Base-by-base conservation (phyloP, 1,140 invertebrate species). In the Oryctes rhinoceros region DNA sequence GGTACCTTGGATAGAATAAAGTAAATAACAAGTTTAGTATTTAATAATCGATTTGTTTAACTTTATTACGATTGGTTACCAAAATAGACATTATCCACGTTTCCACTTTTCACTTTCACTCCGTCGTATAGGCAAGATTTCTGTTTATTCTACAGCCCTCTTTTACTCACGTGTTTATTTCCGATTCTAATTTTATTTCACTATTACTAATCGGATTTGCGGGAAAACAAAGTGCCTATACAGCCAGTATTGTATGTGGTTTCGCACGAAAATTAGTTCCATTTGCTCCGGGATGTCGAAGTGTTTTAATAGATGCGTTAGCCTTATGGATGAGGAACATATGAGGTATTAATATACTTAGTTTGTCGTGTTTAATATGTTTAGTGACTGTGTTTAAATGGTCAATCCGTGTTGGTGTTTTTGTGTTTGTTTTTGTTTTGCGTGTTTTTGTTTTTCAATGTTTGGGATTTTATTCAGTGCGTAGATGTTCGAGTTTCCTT, bases 151-250 rank as follows among this genome's bases (percentile, higher is more conserved):
- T 44, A 49, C 5, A n/a, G n/a, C 2, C 13, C 15, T 15, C 37
- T 44, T 76, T 49, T 44, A 47, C 47, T 44, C 75, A 47, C 47
- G 18, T 76, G 75, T 76, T 76, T 76, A 49, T 76, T 76, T 76
- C 39, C 13, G 65, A 37, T 24, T 71, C 65, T 71, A 71, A 71
- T 71, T 71, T 71, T 71, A 71, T 71, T 37, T 30, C 20, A 9
- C 24, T 24, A 71, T 71, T 71, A 71, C 35, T 20, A 76, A 49
- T 49, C 75, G 37, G 7, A 10, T 5, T 47, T 76, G 15, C 35
- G 13, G 6, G 37, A 44, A 76, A 15, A 76, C 47, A 76, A 49
- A 76, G 35, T 9, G 37, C 37, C 47, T 24, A 13, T 30, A 71
- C n/a, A n/a, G 47, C 47, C n/a, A 30, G 37, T 47, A 10, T 30